A percentile compares a stretch with the other conserved stretches of the same genome.
phyloP scores from a whole-genome alignment of 2,888 invertebrate genomes.

The Lycophotia porphyrea region DNA sequence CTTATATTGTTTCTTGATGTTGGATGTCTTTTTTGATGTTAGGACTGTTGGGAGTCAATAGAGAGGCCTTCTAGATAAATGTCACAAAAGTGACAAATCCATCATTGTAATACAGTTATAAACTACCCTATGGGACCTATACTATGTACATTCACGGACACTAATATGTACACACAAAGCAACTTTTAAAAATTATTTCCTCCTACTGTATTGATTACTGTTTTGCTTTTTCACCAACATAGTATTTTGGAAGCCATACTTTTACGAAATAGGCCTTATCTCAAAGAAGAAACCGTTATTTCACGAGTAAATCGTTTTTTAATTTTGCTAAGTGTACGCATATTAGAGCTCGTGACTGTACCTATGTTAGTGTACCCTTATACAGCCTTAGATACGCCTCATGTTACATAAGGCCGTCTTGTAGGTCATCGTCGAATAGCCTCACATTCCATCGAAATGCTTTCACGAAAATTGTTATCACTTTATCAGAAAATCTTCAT shows the following conservation, averaged over 20 bases:
- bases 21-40: conserved; percentile 2
- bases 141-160: not conserved
- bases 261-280: not conserved
- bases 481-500: conserved; percentile 40
- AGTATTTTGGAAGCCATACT: not conserved
- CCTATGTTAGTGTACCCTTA: conserved; percentile 4
- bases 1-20: conserved; percentile 23
- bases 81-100: conserved; percentile 14
- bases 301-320: not conserved
- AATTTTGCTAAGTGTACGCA: not conserved
- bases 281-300: not conserved
- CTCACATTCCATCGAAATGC: conserved; percentile 30
- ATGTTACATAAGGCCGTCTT: conserved; percentile 30
- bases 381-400: conserved; percentile 22
- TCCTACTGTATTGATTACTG: not conserved
- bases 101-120: conserved; percentile 28
- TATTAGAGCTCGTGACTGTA: not conserved
- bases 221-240: not conserved
- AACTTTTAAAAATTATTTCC: not conserved
- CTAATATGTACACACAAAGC: not conserved
- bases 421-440: conserved; percentile 22
- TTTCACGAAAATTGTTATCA: conserved; percentile 29
- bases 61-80: not conserved
- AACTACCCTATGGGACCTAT: conserved; percentile 15
- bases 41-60: not conserved